phyloP scores from a whole-genome alignment of 2,888 invertebrate species.

The Pediacus dermestoides region DNA sequence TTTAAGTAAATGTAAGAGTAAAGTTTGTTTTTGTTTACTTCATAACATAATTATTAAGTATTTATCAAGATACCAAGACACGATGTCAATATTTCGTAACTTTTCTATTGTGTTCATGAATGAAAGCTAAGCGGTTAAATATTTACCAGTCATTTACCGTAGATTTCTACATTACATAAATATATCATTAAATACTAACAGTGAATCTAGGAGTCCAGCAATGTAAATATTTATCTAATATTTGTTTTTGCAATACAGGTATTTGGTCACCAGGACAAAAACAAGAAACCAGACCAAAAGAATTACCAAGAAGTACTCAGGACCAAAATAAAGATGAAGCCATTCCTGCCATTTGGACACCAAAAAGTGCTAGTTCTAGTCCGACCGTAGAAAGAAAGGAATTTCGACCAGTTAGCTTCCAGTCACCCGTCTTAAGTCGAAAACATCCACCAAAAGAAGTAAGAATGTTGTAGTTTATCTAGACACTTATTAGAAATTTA shows the following conservation, averaged over 20 bases:
- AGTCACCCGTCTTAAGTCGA: constrained; percentile 60
- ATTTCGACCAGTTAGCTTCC: constrained; percentile 75
- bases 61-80: too few species aligned
- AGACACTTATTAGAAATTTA: too few species aligned
- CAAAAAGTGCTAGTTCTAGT: constrained; percentile 67
- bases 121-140: constrained; percentile 1
- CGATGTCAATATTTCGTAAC: background rate
- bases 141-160: too few species aligned
- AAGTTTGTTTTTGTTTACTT: too few species aligned
- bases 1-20: too few species aligned
- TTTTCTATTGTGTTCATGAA: constrained; percentile 10
- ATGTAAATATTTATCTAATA: too few species aligned
- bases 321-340: constrained; percentile 46
- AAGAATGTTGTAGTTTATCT: too few species aligned
- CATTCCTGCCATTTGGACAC: constrained; percentile 75
- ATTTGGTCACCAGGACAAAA: constrained; percentile 61
- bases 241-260: too few species aligned
- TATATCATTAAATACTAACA: too few species aligned
- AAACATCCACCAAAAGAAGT: constrained; percentile 35
- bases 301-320: constrained; percentile 13
- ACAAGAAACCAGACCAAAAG: constrained; percentile 27
- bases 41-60: too few species aligned
- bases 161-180: too few species aligned
- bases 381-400: constrained; percentile 71
- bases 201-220: too few species aligned